Percentiles rank a stretch among this genome's conserved stretches.
These are phyloP conservation scores for Anabas testudineus DNA, from an alignment of 2,797 vertebrate genomes.

Conservation along the genomic window DNA sequence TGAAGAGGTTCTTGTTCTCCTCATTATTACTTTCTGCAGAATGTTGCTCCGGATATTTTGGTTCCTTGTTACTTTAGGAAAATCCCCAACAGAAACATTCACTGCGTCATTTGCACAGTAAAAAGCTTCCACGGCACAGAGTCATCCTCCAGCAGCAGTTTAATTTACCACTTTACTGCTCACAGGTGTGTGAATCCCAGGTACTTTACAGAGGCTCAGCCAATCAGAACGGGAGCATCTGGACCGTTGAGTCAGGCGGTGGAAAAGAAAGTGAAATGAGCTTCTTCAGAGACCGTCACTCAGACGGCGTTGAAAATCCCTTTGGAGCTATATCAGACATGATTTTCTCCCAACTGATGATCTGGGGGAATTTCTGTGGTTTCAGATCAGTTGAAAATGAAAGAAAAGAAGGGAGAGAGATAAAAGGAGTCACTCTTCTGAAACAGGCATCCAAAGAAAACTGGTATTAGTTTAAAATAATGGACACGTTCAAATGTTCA, in stretches of 20 bases:
- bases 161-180: not conserved
- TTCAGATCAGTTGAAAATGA: not conserved
- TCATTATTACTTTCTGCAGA: not conserved
- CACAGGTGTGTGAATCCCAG: slow-evolving; percentile 20
- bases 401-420: not conserved
- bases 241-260: not conserved
- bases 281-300: too few species aligned
- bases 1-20: too few species aligned
- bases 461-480: too few species aligned
- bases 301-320: not conserved
- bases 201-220: slow-evolving; percentile 19
- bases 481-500: too few species aligned
- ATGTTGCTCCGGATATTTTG: too few species aligned
- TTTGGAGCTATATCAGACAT: not conserved
- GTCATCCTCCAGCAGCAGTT: too few species aligned
- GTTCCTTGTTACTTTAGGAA: too few species aligned
- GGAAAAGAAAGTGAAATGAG: not conserved
- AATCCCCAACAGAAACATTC: too few species aligned
- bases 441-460: not conserved
- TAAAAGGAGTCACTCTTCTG: not conserved
- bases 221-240: slow-evolving; percentile 22
- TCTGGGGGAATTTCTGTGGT: not conserved
- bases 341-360: not conserved
- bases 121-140: too few species aligned
- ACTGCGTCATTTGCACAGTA: too few species aligned